Conservation (phyloP, 1,140 invertebrate genomes). For the Leptinotarsa undecemlineata region DNA sequence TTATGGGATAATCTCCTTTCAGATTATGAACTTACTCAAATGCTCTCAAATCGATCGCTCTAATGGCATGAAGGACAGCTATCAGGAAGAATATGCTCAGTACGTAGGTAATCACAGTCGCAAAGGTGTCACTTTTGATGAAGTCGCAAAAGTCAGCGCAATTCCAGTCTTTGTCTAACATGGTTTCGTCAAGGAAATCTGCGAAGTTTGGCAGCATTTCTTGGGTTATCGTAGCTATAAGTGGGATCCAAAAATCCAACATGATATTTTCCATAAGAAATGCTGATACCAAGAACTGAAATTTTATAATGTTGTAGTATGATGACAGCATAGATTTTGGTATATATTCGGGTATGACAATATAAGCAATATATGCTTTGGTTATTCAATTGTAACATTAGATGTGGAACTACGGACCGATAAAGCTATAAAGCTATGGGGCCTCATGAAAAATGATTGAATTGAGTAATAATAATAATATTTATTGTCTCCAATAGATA, state of each 20-base stretch:
- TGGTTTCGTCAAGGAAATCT: slow-evolving; percentile 14
- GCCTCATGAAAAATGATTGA: too few relatives aligned
- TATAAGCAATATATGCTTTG: too few relatives aligned
- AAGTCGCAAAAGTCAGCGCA: slow-evolving; percentile 23
- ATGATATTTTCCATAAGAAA: slow-evolving; percentile 50
- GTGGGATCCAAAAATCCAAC: slow-evolving; percentile 50
- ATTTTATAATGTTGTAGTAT: too few relatives aligned
- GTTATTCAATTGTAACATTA: too few relatives aligned
- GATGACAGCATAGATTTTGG: too few relatives aligned
- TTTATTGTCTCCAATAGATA: too few relatives aligned
- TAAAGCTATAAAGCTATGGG: too few relatives aligned
- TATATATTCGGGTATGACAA: too few relatives aligned
- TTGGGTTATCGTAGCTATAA: slow-evolving; percentile 33
- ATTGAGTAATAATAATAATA: too few relatives aligned
- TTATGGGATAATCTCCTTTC: too few relatives aligned
- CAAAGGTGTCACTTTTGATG: slow-evolving; percentile 23
- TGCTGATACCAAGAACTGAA: slow-evolving; percentile 43
- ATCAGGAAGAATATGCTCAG: slow-evolving; percentile 41
- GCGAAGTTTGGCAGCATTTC: background rate
- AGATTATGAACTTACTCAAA: slow-evolving; percentile 17
- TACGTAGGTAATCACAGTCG: slow-evolving; percentile 32
- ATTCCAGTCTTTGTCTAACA: slow-evolving; percentile 26
- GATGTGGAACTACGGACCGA: too few relatives aligned
- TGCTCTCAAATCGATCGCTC: slow-evolving; percentile 36
- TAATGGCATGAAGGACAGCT: slow-evolving; percentile 36